These are phyloP conservation scores for Pelusios castaneus DNA, from an alignment of 2,113 vertebrate genomes.

Conservation along the genomic window DNA sequence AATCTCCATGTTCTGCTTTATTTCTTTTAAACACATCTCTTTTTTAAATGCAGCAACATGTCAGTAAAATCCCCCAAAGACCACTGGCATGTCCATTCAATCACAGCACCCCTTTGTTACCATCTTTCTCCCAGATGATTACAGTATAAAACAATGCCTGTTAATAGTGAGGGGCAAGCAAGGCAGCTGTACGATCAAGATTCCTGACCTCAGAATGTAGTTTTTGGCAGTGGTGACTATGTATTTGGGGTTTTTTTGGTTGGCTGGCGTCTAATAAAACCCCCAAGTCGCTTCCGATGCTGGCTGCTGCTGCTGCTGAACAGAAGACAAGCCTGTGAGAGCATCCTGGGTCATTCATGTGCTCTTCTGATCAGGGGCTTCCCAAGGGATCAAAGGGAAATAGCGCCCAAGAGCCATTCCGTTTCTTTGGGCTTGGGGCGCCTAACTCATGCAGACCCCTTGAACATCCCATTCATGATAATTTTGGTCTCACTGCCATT, in stretches of 20 bases:
- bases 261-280: conserved; percentile 53
- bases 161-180: conserved; percentile 57
- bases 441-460: background rate
- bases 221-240: conserved; percentile 60
- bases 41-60: conserved; percentile 58
- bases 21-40: conserved; percentile 56
- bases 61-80: conserved; percentile 35
- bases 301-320: conserved; percentile 57
- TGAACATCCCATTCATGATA: background rate
- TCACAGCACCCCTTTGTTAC: conserved; percentile 52
- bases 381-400: background rate
- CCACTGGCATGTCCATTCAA: conserved; percentile 16
- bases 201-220: conserved; percentile 70
- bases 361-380: background rate
- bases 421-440: background rate
- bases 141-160: conserved; percentile 36
- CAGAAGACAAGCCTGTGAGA: conserved; percentile 38
- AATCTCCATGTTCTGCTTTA: conserved; percentile 49
- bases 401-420: background rate
- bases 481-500: background rate
- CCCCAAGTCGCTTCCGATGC: conserved; percentile 49
- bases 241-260: conserved; percentile 64
- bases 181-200: conserved; percentile 63
- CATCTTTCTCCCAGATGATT: conserved; percentile 25
- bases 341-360: conserved; percentile 39